Conservation (phyloP, 2,113 vertebrate genomes). For the Passer domesticus region DNA sequence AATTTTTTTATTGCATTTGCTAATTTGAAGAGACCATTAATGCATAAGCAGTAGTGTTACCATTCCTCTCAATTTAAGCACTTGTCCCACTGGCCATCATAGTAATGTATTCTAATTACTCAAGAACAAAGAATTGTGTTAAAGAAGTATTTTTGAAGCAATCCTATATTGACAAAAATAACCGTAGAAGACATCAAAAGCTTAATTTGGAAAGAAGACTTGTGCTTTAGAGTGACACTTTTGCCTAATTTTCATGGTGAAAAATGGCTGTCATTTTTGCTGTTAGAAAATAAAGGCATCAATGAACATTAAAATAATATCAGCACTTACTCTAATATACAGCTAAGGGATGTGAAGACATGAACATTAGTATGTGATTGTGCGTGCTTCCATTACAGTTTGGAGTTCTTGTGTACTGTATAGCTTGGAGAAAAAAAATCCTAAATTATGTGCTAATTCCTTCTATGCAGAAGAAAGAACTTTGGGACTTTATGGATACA, state of each 20-base stretch:
- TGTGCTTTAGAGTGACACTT: not conserved
- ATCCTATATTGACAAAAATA: not conserved
- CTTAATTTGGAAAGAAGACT: constrained; percentile 27
- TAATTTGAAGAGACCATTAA: not conserved
- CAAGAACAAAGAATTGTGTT: not conserved
- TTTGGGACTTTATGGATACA: not conserved
- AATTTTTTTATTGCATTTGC: not conserved
- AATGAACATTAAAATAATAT: constrained; percentile 26
- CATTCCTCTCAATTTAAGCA: not conserved
- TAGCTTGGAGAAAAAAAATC: constrained; percentile 17
- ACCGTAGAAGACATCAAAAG: not conserved
- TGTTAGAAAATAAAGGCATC: constrained; percentile 16
- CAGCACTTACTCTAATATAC: constrained; percentile 6
- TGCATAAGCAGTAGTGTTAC: not conserved
- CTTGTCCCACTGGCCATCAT: not conserved
- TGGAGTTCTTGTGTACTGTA: not conserved
- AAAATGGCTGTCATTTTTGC: constrained; percentile 6
- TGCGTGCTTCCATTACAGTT: constrained; percentile 36
- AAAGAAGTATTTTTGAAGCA: not conserved
- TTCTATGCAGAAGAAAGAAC: not conserved
- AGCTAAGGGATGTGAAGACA: constrained; percentile 36
- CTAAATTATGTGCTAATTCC: constrained; percentile 24
- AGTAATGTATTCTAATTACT: not conserved
- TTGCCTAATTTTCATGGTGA: constrained; percentile 5
- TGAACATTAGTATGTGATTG: constrained; percentile 30